A percentile compares a stretch with the other conserved stretches of the same genome.
These are phyloP conservation scores for Clunio marinus DNA, from an alignment of 2,888 invertebrate species.

Conservation along the genomic window DNA sequence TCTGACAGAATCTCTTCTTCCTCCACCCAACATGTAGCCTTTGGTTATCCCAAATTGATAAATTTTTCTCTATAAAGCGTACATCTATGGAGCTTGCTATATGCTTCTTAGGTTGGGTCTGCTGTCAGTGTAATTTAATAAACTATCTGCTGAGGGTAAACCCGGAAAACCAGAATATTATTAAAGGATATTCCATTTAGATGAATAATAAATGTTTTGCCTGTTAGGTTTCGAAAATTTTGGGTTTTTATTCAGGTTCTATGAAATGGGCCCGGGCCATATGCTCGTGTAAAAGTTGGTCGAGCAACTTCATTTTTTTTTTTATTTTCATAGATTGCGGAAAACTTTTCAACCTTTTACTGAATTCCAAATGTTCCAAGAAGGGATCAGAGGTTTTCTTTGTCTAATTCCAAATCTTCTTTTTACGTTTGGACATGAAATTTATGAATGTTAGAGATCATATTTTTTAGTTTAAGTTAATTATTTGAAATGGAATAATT, in stretches of 20 bases:
- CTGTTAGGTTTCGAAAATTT: constrained; percentile 26
- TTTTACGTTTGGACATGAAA: too few relatives aligned
- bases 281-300: constrained; percentile 7
- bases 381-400: background rate
- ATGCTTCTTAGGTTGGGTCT: constrained; percentile 11
- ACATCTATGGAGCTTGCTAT: background rate
- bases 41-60: constrained; percentile 38
- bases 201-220: constrained; percentile 33
- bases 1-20: constrained; percentile 1
- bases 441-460: too few relatives aligned
- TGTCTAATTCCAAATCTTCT: too few relatives aligned
- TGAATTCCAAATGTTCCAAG: background rate
- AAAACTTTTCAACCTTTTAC: constrained; percentile 1
- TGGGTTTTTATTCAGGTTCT: background rate
- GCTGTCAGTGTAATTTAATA: constrained; percentile 34
- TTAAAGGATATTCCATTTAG: constrained; percentile 31
- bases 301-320: background rate
- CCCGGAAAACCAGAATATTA: constrained; percentile 34
- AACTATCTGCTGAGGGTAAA: constrained; percentile 21
- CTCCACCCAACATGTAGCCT: constrained; percentile 14
- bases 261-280: constrained; percentile 13
- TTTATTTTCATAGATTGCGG: background rate
- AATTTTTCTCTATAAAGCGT: constrained; percentile 25
- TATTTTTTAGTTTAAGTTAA: too few relatives aligned
- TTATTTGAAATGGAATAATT: too few relatives aligned